Evolutionary conservation across 2,797 vertebrate genomes (phyloP), one percentile per base, ranked within the genome.

Genomic region (Gobionotothen gibberifrons): DNA sequence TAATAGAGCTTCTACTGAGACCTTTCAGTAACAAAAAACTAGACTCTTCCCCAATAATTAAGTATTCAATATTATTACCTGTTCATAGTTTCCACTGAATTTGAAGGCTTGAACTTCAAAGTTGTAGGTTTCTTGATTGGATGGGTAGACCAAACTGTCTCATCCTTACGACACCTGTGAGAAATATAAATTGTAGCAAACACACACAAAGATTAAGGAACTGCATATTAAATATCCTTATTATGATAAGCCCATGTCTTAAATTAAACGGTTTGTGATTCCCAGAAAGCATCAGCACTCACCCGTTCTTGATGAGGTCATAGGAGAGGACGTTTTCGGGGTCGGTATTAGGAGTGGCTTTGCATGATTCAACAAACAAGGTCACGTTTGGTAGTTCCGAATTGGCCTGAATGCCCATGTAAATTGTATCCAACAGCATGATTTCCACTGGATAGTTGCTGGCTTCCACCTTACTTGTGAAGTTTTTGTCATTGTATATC

Each of bases 331-430:
- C 3, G 78, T 90, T 93, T 1, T 84, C 59, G 2, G 89, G 85
- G 84, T 94, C 84, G 55, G 86, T 82, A 2, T 92, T 85, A 0
- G 94, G 93, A 7, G 92, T 94, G 11, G 90, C 94, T 87, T 74
- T 93, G 84, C 94, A 95, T 0, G 92, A 95, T 43, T 94, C 92
- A 0, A 95, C 93, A 74, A 95, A 94, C 79, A 95, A 1, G 0
- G 40, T 78, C 14, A 93, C 81, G 0, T 87, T 82, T 1, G 88
- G 78, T 0, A 95, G 80, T 0, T 89, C 81, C 0, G 95, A 87
- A 13, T 87, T 29, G 1, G 90, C 93, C 8, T 86, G 74, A 44
- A 95, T 94, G 39, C 93, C 90, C 88, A 95, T 86, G 19, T 85
- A 94, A 17, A 95, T 39, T 9, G 16, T 72, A 0, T 94, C 52